Base-by-base conservation (phyloP, 2,797 vertebrate genomes). In the Dendrocincla tyrannina region DNA sequence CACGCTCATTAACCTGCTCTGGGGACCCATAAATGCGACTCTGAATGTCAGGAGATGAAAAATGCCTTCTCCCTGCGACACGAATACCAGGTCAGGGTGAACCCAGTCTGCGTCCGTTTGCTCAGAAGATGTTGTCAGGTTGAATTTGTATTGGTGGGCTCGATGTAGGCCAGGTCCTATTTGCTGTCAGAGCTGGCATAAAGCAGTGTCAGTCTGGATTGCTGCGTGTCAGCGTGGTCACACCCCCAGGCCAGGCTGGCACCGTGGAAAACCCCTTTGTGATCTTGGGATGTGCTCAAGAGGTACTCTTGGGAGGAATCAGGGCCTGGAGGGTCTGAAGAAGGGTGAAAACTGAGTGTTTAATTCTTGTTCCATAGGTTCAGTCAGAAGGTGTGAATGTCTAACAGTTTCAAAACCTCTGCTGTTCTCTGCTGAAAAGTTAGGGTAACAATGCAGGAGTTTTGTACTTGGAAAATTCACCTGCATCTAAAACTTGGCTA, bases 321-420 rank as follows among this genome's bases (percentile, higher is more conserved):
- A 5, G 49, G 30, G 32, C 30, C 66, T 35, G 60, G 64, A 49
- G 77, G 58, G 69, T n/a, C 35, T 35, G 32, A 44, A 89, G 76
- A 77, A 3, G 14, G 37, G 18, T 44, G 58, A 70, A 91, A 85
- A 53, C 6, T 30, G 50, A 53, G 9, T 2, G 49, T 85, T 85
- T 70, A 82, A 27, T 27, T 70, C 30, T 68, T 15, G 1, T 18
- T 88, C n/a, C 6, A 0, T 32, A n/a, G 0, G 2, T 33, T 24
- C 39, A 72, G 22, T 22, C 13, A 35, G 37, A 53, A 88, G 17
- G 39, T 35, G 12, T 25, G 44, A 83, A 74, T 25, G 9, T 39
- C 2, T 13, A 73, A 39, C 37, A 42, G 20, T 56, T 91, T 72
- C 64, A 78, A 77, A 88, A 77, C 35, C 32, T 69, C 44, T 41